Percentiles rank a stretch among this genome's conserved stretches.
Conservation (phyloP, 2,888 invertebrate genomes). For the Leucoptera coffeella region DNA sequence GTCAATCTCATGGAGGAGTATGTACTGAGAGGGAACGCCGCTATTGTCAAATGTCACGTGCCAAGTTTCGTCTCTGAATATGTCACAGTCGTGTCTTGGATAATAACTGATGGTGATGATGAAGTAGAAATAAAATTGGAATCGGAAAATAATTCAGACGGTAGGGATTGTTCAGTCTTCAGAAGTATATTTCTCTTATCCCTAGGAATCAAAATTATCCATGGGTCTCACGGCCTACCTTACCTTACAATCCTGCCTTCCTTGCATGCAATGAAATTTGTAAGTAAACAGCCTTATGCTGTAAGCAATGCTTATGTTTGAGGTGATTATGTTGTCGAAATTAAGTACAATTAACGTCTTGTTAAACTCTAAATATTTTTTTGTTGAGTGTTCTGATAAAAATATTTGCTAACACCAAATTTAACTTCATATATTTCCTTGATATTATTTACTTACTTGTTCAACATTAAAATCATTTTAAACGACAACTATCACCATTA, state of each 20-base stretch:
- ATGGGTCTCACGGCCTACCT: constrained; percentile 58
- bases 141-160: constrained; percentile 15
- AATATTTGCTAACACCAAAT: too few relatives aligned
- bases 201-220: constrained; percentile 16
- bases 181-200: too few relatives aligned
- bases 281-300: constrained; percentile 44
- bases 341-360: too few relatives aligned
- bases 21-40: constrained; percentile 84
- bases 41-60: constrained; percentile 88
- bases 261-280: constrained; percentile 48
- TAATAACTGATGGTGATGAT: constrained; percentile 64
- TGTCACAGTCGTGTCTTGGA: constrained; percentile 79
- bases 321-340: too few relatives aligned
- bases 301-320: too few relatives aligned
- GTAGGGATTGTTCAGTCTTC: constrained; percentile 3
- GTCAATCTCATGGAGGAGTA: constrained; percentile 92
- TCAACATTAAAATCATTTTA: too few relatives aligned
- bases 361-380: too few relatives aligned
- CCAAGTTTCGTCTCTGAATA: constrained; percentile 91
- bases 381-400: too few relatives aligned
- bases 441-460: too few relatives aligned
- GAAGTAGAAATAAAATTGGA: constrained; percentile 41
- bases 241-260: constrained; percentile 21
- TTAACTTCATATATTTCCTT: too few relatives aligned
- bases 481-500: too few relatives aligned